phyloP scores from a whole-genome alignment of 2,113 vertebrate species.

The Neolamprologus variostigma region DNA sequence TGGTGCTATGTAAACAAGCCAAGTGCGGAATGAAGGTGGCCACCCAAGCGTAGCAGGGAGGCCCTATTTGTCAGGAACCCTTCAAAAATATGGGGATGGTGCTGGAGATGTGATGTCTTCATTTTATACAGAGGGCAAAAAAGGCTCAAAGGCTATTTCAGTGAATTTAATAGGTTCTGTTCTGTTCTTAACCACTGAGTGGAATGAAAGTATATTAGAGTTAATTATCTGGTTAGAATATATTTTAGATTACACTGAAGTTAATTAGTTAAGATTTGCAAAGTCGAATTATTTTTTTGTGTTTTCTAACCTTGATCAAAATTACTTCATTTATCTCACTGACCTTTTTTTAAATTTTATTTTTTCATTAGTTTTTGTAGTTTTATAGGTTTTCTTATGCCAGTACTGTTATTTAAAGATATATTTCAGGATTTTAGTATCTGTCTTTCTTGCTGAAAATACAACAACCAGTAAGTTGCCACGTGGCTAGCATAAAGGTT shows the following conservation, averaged over 20 bases:
- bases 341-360: neutral
- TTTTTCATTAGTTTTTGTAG: neutral
- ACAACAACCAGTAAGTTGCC: neutral
- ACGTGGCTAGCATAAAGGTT: neutral
- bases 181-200: neutral
- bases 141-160: conserved; percentile 73
- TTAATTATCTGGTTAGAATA: neutral
- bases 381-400: neutral
- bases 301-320: neutral
- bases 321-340: neutral
- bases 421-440: neutral
- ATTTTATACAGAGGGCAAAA: conserved; percentile 85
- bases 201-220: neutral
- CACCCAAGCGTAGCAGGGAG: conserved; percentile 84
- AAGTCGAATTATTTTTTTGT: neutral
- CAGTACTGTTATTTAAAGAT: neutral
- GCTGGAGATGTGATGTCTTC: conserved; percentile 91
- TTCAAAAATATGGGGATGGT: conserved; percentile 85
- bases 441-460: neutral
- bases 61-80: conserved; percentile 94
- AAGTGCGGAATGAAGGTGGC: conserved; percentile 91
- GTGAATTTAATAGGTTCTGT: neutral
- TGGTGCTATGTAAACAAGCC: conserved; percentile 98
- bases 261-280: neutral
- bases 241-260: neutral